Evolutionary conservation across 1,140 invertebrate genomes (phyloP).

Genomic region (Brachionus angularis): DNA sequence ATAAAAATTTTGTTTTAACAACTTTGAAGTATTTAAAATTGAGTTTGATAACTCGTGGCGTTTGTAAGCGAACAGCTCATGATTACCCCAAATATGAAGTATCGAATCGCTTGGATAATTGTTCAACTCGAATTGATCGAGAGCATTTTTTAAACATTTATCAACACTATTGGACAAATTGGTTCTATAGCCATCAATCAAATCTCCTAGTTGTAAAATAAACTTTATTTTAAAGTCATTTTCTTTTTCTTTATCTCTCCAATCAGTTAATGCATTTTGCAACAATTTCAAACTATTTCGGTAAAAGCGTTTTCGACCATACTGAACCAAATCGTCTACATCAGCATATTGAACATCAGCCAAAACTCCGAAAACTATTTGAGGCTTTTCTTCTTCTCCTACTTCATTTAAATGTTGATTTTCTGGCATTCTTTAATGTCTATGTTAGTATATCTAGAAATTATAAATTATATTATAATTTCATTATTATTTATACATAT

Average conservation of each 20-base stretch:
- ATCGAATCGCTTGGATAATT: constrained; percentile 46
- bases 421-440: constrained; percentile 24
- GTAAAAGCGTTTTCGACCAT: constrained; percentile 51
- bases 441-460: too few species aligned
- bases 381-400: not conserved
- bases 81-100: constrained; percentile 56
- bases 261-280: constrained; percentile 50
- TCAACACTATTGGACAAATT: constrained; percentile 45
- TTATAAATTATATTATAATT: too few species aligned
- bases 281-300: constrained; percentile 50
- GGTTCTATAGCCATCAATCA: constrained; percentile 52
- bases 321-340: constrained; percentile 52
- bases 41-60: constrained; percentile 47
- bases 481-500: too few species aligned
- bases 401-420: too few species aligned
- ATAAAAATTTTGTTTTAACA: constrained; percentile 1
- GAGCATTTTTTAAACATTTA: constrained; percentile 45
- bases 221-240: constrained; percentile 45
- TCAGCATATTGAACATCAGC: constrained; percentile 58
- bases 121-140: constrained; percentile 45
- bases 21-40: constrained; percentile 45
- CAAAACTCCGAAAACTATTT: constrained; percentile 52
- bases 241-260: constrained; percentile 45
- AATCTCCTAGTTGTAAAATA: constrained; percentile 56
- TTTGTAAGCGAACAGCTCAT: constrained; percentile 57